Evolutionary conservation across 2,113 vertebrate genomes (phyloP).

Genomic region (Caracal caracal): DNA sequence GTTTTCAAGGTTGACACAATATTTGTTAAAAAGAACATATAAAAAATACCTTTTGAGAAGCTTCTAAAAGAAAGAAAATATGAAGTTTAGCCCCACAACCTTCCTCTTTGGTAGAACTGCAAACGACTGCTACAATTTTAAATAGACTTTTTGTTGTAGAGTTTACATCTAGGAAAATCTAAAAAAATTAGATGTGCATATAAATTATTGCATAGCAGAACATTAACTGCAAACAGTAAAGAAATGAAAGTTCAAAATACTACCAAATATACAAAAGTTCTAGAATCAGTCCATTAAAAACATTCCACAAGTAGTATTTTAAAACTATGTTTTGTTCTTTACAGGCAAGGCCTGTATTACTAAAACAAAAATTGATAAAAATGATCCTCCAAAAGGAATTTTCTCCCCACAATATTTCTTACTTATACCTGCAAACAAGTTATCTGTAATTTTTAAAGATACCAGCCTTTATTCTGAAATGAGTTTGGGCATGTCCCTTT

Average conservation of each 20-base stretch:
- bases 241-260: slow-evolving; percentile 84
- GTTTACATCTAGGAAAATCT: slow-evolving; percentile 89
- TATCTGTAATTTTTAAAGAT: slow-evolving; percentile 70
- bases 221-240: slow-evolving; percentile 89
- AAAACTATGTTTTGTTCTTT: slow-evolving; percentile 81
- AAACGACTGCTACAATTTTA: slow-evolving; percentile 88
- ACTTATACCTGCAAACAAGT: slow-evolving; percentile 66
- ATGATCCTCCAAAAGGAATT: slow-evolving; percentile 76
- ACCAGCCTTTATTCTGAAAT: slow-evolving; percentile 81
- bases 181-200: slow-evolving; percentile 89
- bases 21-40: slow-evolving; percentile 91
- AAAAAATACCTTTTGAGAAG: slow-evolving; percentile 91
- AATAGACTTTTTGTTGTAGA: slow-evolving; percentile 88
- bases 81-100: slow-evolving; percentile 91
- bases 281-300: slow-evolving; percentile 83
- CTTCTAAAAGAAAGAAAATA: slow-evolving; percentile 92
- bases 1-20: slow-evolving; percentile 90
- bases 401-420: slow-evolving; percentile 41
- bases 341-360: slow-evolving; percentile 79
- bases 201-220: slow-evolving; percentile 92
- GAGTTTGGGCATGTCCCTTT: slow-evolving; percentile 62
- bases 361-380: slow-evolving; percentile 77
- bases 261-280: slow-evolving; percentile 88
- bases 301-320: slow-evolving; percentile 78
- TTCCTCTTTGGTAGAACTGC: slow-evolving; percentile 89